Evolutionary conservation across 2,797 vertebrate species (phyloP).

Genomic region (Chaunax sp.): DNA sequence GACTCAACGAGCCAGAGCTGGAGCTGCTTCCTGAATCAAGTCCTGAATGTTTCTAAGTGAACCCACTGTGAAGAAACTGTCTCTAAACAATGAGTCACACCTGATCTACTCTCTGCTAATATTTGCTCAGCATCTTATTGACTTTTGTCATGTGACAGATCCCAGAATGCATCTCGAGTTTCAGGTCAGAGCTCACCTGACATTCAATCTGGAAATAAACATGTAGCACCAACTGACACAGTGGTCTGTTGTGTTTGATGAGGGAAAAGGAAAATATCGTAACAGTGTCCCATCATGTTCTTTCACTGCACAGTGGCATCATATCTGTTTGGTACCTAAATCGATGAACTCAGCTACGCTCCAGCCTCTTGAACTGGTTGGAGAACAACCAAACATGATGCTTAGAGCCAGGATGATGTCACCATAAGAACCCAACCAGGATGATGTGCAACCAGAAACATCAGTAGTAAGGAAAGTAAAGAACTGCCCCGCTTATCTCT

Average conservation of each 20-base stretch:
- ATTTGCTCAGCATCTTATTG: no score
- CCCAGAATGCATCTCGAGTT: not conserved
- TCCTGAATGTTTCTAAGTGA: constrained; percentile 38
- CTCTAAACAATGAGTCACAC: not conserved
- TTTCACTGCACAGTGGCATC: no score
- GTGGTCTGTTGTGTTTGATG: not conserved
- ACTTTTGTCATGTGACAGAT: no score
- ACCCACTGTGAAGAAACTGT: constrained; percentile 12
- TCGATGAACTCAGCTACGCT: not conserved
- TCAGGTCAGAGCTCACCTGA: not conserved
- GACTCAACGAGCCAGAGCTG: constrained; percentile 32
- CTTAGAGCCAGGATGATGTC: not conserved
- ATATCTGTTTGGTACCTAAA: no score
- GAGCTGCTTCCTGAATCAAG: constrained; percentile 37
- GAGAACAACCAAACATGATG: not conserved
- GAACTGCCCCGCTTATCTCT: not conserved
- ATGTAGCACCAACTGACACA: not conserved
- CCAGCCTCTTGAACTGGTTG: not conserved
- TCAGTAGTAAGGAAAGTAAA: not conserved
- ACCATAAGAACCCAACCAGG: not conserved
- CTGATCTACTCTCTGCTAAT: no score
- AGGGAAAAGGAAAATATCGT: not conserved
- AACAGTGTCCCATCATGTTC: not conserved
- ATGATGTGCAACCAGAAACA: not conserved
- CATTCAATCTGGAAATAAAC: not conserved